Base-by-base conservation (phyloP, 2,797 vertebrate genomes). In the Catharus ustulatus region DNA sequence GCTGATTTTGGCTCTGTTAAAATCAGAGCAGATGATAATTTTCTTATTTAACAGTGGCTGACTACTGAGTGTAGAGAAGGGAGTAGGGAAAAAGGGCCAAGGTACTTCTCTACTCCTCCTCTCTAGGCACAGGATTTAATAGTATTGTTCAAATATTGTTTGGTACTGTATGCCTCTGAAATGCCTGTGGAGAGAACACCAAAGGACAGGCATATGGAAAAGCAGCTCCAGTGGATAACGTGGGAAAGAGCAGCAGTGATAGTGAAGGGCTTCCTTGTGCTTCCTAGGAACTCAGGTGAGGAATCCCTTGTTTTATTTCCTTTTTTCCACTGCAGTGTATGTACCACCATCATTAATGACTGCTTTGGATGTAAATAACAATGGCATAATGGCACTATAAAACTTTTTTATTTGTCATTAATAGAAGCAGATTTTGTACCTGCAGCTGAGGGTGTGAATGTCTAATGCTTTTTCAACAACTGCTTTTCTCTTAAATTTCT, bases 61-160 rank as follows among this genome's bases (percentile, higher is more conserved):
- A 26, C 40, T 87, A 7, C 32, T n/a, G 7, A 18, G 14, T 18
- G 2, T 64, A 18, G n/a, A 34, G 67, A 51, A 32, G 18, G 11
- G 26, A n/a, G 10, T 13, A 18, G 9, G 46, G 17, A 26, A 36
- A 69, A 69, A 45, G 19, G 29, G 7, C 27, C 42, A 8, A 24
- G 6, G 3, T 63, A 10, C 10, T 61, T 82, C 11, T 32, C 23
- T 75, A 6, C 5, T 55, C 22, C 10, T 38, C 3, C 14, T 29
- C 43, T 79, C 21, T 20, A 29, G 67, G 21, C 12, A 16, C 11
- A 66, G 32, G 14, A 22, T 16, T 58, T n/a, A 10, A 32, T 32
- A 2, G 7, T 30, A 1, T 12, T 40, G 7, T 48, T 58, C 18
- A 14, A 2, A 29, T 43, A 2, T 4, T 32, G 2, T 71, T 58